A percentile compares a stretch with the other conserved stretches of the same genome.
Evolutionary conservation across 2,888 invertebrate species (phyloP).

Genomic region (Lomographa bimaculata): DNA sequence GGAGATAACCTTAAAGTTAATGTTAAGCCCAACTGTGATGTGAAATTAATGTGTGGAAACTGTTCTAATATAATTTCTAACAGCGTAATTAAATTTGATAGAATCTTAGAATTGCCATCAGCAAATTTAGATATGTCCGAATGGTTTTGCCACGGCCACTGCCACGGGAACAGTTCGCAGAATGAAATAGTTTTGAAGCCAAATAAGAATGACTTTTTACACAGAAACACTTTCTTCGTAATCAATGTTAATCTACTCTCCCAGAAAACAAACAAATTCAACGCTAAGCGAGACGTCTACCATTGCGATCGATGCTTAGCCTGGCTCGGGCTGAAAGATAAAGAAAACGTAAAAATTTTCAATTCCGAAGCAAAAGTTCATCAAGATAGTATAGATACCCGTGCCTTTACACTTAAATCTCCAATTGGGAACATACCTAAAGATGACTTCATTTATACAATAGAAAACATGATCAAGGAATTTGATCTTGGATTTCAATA

Average conservation of each 20-base stretch:
- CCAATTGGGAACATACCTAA: slow-evolving; percentile 50
- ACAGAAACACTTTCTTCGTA: slow-evolving; percentile 81
- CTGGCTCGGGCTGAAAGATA: slow-evolving; percentile 81
- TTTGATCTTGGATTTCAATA: slow-evolving; percentile 74
- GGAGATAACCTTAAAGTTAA: slow-evolving; percentile 53
- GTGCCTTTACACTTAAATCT: slow-evolving; percentile 54
- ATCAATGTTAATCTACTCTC: slow-evolving; percentile 65
- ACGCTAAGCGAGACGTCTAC: slow-evolving; percentile 66
- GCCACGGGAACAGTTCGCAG: slow-evolving; percentile 45
- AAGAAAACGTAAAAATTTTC: slow-evolving; percentile 78
- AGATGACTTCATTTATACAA: slow-evolving; percentile 79
- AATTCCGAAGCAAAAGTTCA: slow-evolving; percentile 81
- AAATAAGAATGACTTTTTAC: slow-evolving; percentile 81
- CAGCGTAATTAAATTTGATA: slow-evolving; percentile 73
- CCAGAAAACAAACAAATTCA: slow-evolving; percentile 72
- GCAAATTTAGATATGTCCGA: slow-evolving; percentile 84
- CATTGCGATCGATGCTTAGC: slow-evolving; percentile 83
- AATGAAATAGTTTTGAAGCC: slow-evolving; percentile 62
- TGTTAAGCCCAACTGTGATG: slow-evolving; percentile 49
- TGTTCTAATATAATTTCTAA: slow-evolving; percentile 74
- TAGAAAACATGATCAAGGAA: slow-evolving; percentile 77
- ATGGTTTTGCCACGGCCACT: slow-evolving; percentile 86
- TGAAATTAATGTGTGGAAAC: slow-evolving; percentile 67
- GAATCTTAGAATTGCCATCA: slow-evolving; percentile 85
- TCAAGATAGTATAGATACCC: slow-evolving; percentile 44